Evolutionary conservation across 2,888 invertebrate genomes (phyloP).

Genomic region (Abrostola triplasia): DNA sequence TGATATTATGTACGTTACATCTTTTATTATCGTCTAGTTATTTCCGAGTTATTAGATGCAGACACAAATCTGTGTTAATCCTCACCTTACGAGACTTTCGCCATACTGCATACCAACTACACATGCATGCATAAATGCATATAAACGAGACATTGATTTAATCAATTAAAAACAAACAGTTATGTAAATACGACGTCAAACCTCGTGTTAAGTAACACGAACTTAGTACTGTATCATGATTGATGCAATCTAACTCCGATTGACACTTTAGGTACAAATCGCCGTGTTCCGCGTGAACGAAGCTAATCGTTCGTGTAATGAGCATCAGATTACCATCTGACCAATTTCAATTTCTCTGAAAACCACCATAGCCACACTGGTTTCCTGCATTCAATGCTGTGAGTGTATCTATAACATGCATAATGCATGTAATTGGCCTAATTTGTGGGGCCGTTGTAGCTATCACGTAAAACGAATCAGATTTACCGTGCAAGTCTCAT

Average conservation of each 20-base stretch:
- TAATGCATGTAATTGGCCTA: conserved; percentile 40
- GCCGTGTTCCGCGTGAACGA: conserved; percentile 60
- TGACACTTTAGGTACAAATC: conserved; percentile 47
- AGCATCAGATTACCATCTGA: conserved; percentile 54
- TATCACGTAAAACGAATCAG: conserved; percentile 27
- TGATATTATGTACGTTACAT: no score
- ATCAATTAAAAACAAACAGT: conserved; percentile 26
- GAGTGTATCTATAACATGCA: conserved; percentile 32
- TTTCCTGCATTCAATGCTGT: conserved; percentile 48
- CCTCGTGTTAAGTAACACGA: conserved; percentile 25
- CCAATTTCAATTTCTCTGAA: conserved; percentile 60
- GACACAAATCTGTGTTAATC: not conserved
- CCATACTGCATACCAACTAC: conserved; percentile 8
- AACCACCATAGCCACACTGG: conserved; percentile 55
- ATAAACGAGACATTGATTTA: conserved; percentile 29
- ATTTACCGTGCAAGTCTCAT: conserved; percentile 7
- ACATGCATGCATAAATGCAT: conserved; percentile 25
- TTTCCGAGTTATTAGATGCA: no score
- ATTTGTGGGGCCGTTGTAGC: conserved; percentile 27
- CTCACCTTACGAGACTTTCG: conserved; percentile 17
- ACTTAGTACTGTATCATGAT: not conserved
- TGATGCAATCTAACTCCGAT: conserved; percentile 33
- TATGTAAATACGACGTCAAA: conserved; percentile 14
- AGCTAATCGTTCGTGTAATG: conserved; percentile 57
- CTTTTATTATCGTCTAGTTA: no score